Base-by-base conservation (phyloP, 2,888 invertebrate species). In the Ditylenchus weischeri region DNA sequence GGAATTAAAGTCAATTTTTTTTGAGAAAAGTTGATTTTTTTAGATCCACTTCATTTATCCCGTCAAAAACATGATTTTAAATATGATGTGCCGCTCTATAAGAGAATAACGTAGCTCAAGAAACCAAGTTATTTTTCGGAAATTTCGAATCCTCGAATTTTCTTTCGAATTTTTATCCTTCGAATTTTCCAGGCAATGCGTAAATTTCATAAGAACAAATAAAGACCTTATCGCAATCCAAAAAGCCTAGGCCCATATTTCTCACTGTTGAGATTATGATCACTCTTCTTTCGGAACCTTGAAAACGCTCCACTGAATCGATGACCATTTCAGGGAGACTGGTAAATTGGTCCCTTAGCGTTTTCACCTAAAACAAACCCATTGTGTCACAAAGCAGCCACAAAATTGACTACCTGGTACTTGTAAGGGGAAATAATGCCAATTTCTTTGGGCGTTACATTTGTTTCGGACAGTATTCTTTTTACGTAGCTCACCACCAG, bases 271-370 rank as follows among this genome's bases (percentile, higher is more conserved):
- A 62, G 35, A 76, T 50, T 29, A 73, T 66, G 15, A 73, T 73
- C 19, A 74, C 67, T n/a, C 67, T 62, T 18, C 73, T 68, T 60
- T 73, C 71, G 19, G 76, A 73, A 19, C 73, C 73, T 58, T 73
- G 75, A 36, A 57, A 73, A 11, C 75, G 64, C 47, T 73, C 73
- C n/a, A 73, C 73, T n/a, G 73, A 64, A 49, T 76, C 72, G 4
- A 73, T 69, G 18, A 73, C 68, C 47, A 73, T 57, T 15, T 65
- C 64, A 35, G 66, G 59, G 13, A 48, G 19, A 11, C 10, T 18
- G 36, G 19, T 29, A 43, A 68, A 60, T 13, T 15, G 18, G 10
- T 49, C 36, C 29, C 68, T 57, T 29, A 68, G 15, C 13, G 18
- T 57, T 38, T 64, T 51, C 0, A 65, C 57, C 67, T 67, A 50